phyloP scores from a whole-genome alignment of 2,888 invertebrate species.

The Melikaiella ostensackeni region DNA sequence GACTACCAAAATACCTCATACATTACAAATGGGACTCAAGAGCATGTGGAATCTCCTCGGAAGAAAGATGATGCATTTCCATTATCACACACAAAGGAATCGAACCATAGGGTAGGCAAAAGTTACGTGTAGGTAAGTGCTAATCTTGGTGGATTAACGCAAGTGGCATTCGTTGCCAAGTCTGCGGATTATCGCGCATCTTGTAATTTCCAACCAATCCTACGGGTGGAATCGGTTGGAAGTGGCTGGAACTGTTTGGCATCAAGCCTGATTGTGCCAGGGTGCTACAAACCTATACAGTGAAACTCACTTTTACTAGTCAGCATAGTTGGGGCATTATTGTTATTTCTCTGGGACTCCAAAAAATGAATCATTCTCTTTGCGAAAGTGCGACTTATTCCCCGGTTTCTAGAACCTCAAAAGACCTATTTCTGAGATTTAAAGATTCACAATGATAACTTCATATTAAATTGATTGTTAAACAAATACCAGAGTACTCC shows the following conservation, averaged over 20 bases:
- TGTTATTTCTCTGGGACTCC: slow-evolving; percentile 34
- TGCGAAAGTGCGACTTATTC: not conserved
- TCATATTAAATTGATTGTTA: not conserved
- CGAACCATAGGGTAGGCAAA: slow-evolving; percentile 58
- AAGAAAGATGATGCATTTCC: slow-evolving; percentile 13
- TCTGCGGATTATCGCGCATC: slow-evolving; percentile 77
- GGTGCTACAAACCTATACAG: slow-evolving; percentile 52
- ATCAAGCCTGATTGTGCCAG: slow-evolving; percentile 76
- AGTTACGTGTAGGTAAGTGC: slow-evolving; percentile 75
- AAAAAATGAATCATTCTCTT: not conserved
- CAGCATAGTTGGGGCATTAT: slow-evolving; percentile 50
- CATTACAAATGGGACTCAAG: slow-evolving; percentile 15
- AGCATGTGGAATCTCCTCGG: not conserved
- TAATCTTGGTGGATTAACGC: slow-evolving; percentile 76
- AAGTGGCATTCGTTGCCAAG: slow-evolving; percentile 74
- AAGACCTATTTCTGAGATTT: not conserved
- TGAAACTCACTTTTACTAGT: slow-evolving; percentile 51
- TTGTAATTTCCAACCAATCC: slow-evolving; percentile 77
- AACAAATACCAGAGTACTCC: not conserved
- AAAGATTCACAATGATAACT: not conserved
- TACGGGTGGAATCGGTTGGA: slow-evolving; percentile 69
- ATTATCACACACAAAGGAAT: slow-evolving; percentile 16
- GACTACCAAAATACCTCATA: not conserved
- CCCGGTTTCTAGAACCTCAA: not conserved
- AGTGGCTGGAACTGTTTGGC: slow-evolving; percentile 74